Evolutionary conservation across 2,113 vertebrate species (phyloP).

Genomic region (Scortum barcoo): DNA sequence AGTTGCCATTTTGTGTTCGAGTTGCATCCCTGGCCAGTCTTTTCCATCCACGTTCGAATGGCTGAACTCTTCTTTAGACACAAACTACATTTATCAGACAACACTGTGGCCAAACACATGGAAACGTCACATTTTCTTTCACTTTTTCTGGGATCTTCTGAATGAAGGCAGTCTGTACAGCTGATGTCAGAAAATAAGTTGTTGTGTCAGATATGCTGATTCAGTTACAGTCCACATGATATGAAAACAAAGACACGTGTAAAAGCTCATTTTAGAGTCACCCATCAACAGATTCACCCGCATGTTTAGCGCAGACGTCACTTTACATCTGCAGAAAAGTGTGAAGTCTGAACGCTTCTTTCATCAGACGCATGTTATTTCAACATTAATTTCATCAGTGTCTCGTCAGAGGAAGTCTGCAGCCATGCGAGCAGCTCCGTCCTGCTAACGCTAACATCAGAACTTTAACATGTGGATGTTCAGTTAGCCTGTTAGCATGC

Average conservation of each 20-base stretch:
- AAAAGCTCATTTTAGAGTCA: background rate
- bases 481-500: slow-evolving; percentile 5
- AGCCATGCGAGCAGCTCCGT: slow-evolving; percentile 27
- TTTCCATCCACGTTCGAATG: slow-evolving; percentile 5
- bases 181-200: slow-evolving; percentile 33
- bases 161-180: slow-evolving; percentile 70
- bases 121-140: background rate
- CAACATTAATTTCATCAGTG: background rate
- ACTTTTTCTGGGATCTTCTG: slow-evolving; percentile 33
- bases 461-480: background rate
- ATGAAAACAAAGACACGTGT: slow-evolving; percentile 25
- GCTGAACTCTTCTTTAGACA: slow-evolving; percentile 2
- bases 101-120: slow-evolving; percentile 8
- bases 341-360: background rate
- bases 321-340: background rate
- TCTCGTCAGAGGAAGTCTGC: background rate
- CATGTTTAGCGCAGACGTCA: background rate
- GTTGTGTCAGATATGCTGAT: slow-evolving; percentile 54
- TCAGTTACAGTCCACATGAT: slow-evolving; percentile 41
- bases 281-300: slow-evolving; percentile 4
- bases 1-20: slow-evolving; percentile 23
- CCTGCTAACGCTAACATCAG: background rate
- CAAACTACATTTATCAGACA: background rate
- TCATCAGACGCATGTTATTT: background rate
- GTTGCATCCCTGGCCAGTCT: slow-evolving; percentile 48